These are phyloP conservation scores for Sciurus niger DNA, from an alignment of 2,113 vertebrate species.

Conservation along the genomic window DNA sequence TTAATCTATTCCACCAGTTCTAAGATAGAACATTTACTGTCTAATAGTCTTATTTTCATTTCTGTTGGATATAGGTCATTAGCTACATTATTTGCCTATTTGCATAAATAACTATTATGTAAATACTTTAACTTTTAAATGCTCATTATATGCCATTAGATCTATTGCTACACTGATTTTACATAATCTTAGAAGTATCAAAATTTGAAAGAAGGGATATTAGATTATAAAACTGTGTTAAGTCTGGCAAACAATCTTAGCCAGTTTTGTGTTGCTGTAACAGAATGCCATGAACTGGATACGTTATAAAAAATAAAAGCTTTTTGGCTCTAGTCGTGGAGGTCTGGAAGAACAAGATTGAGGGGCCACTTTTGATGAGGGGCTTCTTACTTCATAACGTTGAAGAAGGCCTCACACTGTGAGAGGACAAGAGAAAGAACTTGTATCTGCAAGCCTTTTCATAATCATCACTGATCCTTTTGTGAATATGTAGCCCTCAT, in stretches of 20 bases:
- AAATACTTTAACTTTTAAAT: constrained; percentile 38
- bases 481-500: not conserved
- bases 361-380: not conserved
- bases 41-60: constrained; percentile 19
- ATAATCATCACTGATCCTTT: not conserved
- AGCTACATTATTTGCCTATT: constrained; percentile 28
- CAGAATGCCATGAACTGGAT: too few species aligned
- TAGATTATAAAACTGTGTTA: not conserved
- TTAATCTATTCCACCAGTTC: not conserved
- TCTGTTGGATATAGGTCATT: not conserved
- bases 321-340: not conserved
- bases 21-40: not conserved
- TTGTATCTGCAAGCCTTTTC: not conserved
- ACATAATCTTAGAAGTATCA: not conserved
- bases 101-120: constrained; percentile 35
- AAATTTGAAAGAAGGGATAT: not conserved
- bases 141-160: not conserved
- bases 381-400: too few species aligned
- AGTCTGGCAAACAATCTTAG: not conserved
- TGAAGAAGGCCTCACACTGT: not conserved
- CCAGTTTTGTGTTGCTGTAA: not conserved
- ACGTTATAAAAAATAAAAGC: not conserved
- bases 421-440: not conserved
- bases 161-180: not conserved
- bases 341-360: not conserved